Evolutionary conservation across 2,888 invertebrate genomes (phyloP), one percentile per base, ranked within the genome.

Genomic region (Carpatolechia fugitivella): DNA sequence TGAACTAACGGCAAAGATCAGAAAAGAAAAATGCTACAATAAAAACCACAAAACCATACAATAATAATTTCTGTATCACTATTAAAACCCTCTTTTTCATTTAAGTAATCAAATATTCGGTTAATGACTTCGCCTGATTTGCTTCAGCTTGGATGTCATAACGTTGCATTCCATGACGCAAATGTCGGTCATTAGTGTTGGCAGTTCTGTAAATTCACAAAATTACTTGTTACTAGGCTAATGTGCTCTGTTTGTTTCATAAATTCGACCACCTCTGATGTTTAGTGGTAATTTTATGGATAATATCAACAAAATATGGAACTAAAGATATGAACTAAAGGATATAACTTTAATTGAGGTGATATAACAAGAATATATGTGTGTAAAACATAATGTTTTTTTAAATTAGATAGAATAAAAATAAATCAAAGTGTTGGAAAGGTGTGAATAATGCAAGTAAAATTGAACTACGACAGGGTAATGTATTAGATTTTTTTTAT

Each of bases 181-280:
- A 61, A 72, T 74, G 67, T 66, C 16, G 68, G 64, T 74, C 77
- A 72, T 78, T 78, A 78, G 66, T 68, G 60, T 68, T 69, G 72
- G 68, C 69, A 69, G 69, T 68, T 67, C 69, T 69, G 70, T 72
- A 66, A 68, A 72, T 76, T 76, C 72, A 68, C 69, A 62, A 72
- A 72, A 75, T 74, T 63, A 67, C 68, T 61, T 60, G 60, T 74
- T 63, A 67, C 68, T 61, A 61, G 60, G 65, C 70, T 73, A 76
- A 73, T 68, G 66, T 31, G 31, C 31, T 8, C 1, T 3, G 29
- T 44, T 44, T 13, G 13, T 13, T 24, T 11, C 8, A n/a, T 11
- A 13, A 4, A 29, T 44, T 13, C 13, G 20, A n/a, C 29, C 11
- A 8, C 8, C 13, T 20, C 13, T 44, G 29, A 29, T 44, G 29